A percentile compares a stretch with the other conserved stretches of the same genome.
These are phyloP conservation scores for Poeciliopsis turrubarensis DNA, from an alignment of 2,113 vertebrate species.

Conservation along the genomic window DNA sequence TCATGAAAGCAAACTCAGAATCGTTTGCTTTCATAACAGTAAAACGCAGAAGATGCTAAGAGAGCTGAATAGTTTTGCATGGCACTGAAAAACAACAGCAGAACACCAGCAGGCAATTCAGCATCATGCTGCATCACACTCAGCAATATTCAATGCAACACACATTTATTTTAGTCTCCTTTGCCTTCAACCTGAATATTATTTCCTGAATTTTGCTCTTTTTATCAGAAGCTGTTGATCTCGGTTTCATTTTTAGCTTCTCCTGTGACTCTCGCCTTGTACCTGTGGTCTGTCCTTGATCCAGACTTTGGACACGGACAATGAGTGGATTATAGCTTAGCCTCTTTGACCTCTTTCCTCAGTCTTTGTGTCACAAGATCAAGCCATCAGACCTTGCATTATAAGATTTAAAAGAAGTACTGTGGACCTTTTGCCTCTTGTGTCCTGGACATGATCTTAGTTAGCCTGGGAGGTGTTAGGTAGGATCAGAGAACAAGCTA, in stretches of 20 bases:
- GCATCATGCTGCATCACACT: too few species aligned
- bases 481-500: constrained; percentile 1
- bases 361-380: constrained; percentile 11
- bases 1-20: background rate
- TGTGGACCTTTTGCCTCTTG: constrained; percentile 9
- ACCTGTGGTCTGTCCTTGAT: constrained; percentile 14
- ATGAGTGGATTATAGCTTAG: constrained; percentile 22
- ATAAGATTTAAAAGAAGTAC: constrained; percentile 20
- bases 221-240: too few species aligned
- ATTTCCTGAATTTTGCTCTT: background rate
- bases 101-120: too few species aligned
- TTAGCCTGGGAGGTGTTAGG: background rate
- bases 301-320: background rate
- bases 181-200: too few species aligned
- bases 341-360: background rate
- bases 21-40: too few species aligned
- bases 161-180: too few species aligned
- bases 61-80: too few species aligned
- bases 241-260: background rate
- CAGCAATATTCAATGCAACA: too few species aligned
- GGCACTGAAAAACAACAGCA: too few species aligned
- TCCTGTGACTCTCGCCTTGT: background rate
- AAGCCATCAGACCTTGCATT: constrained; percentile 19
- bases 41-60: too few species aligned
- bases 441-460: background rate